Evolutionary conservation across 2,888 invertebrate species (phyloP), one percentile per base, ranked within the genome.

Genomic region (Ophonus ardosiacus): DNA sequence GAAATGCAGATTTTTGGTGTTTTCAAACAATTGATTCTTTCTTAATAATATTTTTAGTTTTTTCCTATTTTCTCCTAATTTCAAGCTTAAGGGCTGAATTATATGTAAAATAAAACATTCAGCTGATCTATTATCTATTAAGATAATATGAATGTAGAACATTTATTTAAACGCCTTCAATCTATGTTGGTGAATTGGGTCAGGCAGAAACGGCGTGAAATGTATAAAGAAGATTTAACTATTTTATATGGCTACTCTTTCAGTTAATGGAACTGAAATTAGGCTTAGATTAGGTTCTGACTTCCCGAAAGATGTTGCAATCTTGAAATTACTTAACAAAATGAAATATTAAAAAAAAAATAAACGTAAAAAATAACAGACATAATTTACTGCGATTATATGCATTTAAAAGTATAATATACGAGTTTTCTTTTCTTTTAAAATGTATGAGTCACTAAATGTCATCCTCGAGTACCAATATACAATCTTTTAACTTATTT

Each of bases 191-290:
- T 13, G 43, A 51, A 51, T 51, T 51, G 1, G 43, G 13, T 10
- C 1, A 13, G 38, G 31, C 38, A 68, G 31, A 68, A 68, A 24
- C 6, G 68, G 38, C n/a, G 15, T 15, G 68, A 2, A 31, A 4
- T 38, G 68, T 38, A 21, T 10, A 1, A 15, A 13, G 68, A 68
- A 15, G 68, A 31, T 68, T 15, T 68, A 68, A 38, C 68, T 68
- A 68, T 68, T 68, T 68, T 68, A 68, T 68, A 68, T 68, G 68
- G 31, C 24, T 24, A 31, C 63, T 21, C 68, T 68, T 38, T n/a
- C 31, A 38, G 68, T 31, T 68, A 68, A 68, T 68, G 68, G 68
- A 68, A 68, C 68, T 38, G 68, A 68, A 68, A 68, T 68, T 68
- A 68, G 68, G 1, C 13, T 31, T 13, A 15, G 68, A 68, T 68